phyloP scores from a whole-genome alignment of 2,888 invertebrate genomes.

The Pammene aurita region DNA sequence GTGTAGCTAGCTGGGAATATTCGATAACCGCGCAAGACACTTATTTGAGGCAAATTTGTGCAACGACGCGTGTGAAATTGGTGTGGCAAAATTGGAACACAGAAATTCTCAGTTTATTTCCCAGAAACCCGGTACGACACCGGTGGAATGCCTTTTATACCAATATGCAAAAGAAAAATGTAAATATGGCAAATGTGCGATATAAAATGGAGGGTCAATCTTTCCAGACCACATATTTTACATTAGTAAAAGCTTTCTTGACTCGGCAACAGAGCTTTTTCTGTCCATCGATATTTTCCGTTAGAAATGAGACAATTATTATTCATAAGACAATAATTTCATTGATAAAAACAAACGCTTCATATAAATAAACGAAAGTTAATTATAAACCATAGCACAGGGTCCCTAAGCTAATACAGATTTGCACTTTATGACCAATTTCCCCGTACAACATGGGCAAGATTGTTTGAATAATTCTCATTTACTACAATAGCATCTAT shows the following conservation, averaged over 20 bases:
- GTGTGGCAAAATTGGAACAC: slow-evolving; percentile 59
- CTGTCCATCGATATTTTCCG: slow-evolving; percentile 1
- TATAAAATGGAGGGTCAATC: slow-evolving; percentile 19
- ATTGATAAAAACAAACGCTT: slow-evolving; percentile 18
- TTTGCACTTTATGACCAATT: slow-evolving; percentile 42
- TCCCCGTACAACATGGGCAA: slow-evolving; percentile 22
- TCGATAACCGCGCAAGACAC: slow-evolving; percentile 65
- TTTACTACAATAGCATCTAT: slow-evolving; percentile 19
- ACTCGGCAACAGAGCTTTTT: not conserved
- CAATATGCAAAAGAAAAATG: slow-evolving; percentile 37
- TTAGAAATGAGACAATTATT: slow-evolving; percentile 6
- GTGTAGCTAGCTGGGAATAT: slow-evolving; percentile 56
- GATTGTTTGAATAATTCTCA: slow-evolving; percentile 26
- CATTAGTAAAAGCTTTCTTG: not conserved
- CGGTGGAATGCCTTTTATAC: slow-evolving; percentile 40
- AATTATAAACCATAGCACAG: slow-evolving; percentile 37
- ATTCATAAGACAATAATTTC: slow-evolving; percentile 2
- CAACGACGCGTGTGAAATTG: slow-evolving; percentile 62
- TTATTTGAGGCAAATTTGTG: slow-evolving; percentile 70
- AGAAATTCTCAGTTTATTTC: slow-evolving; percentile 50
- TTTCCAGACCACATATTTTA: not conserved
- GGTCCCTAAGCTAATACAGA: slow-evolving; percentile 41
- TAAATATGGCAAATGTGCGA: slow-evolving; percentile 22
- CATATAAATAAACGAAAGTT: slow-evolving; percentile 35
- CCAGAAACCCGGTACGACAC: slow-evolving; percentile 39